Evolutionary conservation across 2,113 vertebrate species (phyloP).

Genomic region (Sinocyclocheilus maitianheensis): DNA sequence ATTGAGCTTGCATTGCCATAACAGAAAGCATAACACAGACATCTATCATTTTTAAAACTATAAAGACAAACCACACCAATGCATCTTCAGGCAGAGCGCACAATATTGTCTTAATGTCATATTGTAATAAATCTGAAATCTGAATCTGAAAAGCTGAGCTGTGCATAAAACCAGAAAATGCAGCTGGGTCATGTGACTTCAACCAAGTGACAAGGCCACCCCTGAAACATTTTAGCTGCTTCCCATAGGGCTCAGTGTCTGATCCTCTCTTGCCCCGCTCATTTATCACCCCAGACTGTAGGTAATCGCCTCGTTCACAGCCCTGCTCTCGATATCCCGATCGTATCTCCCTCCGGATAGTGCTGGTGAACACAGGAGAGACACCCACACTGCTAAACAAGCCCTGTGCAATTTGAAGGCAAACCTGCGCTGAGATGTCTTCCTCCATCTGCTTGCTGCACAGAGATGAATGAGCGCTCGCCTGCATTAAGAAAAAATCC

Average conservation of each 20-base stretch:
- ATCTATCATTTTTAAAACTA: constrained; percentile 5
- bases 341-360: constrained; percentile 5
- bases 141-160: background rate
- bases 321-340: constrained; percentile 1
- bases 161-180: constrained; percentile 6
- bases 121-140: background rate
- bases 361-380: constrained; percentile 8
- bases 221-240: constrained; percentile 18
- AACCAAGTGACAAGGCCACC: background rate
- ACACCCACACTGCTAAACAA: constrained; percentile 23
- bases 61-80: background rate
- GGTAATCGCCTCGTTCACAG: constrained; percentile 24
- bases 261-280: constrained; percentile 47
- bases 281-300: constrained; percentile 49
- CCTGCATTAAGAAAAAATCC: background rate
- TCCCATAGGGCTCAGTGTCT: constrained; percentile 29
- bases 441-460: background rate
- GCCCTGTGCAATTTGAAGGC: constrained; percentile 21
- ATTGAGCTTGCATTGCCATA: constrained; percentile 8
- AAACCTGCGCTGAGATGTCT: constrained; percentile 17
- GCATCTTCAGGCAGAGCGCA: background rate
- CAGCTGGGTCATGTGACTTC: constrained; percentile 12
- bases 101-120: constrained; percentile 1
- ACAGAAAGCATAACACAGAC: background rate
- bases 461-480: no score